These are phyloP conservation scores for Oopsacas minuta DNA, from an alignment of 37 sponge, comb jelly and placozoan species.

Conservation along the genomic window DNA sequence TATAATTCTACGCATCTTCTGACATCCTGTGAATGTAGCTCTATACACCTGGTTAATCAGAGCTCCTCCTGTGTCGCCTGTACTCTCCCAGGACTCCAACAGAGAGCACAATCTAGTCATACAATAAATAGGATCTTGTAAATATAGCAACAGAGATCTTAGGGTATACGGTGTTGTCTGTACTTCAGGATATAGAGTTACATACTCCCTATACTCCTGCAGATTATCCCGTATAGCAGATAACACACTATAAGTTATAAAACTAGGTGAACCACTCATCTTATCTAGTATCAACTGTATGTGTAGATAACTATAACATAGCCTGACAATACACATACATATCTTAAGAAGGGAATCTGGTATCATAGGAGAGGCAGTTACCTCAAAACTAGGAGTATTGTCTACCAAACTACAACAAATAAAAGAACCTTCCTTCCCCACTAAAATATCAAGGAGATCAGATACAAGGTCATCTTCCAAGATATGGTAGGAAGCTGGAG, in stretches of 20 bases:
- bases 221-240: background rate
- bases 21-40: background rate
- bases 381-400: background rate
- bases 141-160: background rate
- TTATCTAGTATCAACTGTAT: background rate
- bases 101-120: background rate
- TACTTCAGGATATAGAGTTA: background rate
- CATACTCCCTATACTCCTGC: background rate
- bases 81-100: background rate
- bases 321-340: background rate
- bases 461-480: background rate
- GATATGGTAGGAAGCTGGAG: background rate
- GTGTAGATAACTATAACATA: background rate
- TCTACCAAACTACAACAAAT: background rate
- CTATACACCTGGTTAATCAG: background rate
- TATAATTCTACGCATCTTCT: background rate
- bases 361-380: background rate
- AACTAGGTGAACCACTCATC: background rate
- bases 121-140: background rate
- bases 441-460: background rate
- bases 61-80: background rate
- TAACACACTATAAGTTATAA: background rate
- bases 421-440: background rate
- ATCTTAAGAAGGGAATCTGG: background rate
- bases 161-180: background rate